Evolutionary conservation across 92 coral and sea anemone species (phyloP).

Genomic region (Epizoanthus stellaris): DNA sequence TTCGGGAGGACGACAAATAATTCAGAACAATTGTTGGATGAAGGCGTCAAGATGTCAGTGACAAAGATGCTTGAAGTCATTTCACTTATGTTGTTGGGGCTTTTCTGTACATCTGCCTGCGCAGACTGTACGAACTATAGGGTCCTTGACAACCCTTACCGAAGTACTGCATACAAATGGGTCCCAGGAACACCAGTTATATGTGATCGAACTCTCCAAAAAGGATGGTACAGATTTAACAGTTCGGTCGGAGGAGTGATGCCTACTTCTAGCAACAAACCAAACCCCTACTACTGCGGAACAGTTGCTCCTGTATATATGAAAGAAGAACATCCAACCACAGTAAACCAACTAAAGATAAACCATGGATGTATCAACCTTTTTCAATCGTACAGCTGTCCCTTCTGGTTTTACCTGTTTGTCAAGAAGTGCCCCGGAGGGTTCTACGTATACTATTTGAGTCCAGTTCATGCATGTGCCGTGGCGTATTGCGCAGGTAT

Average conservation of each 20-base stretch:
- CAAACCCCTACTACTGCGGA: neutral
- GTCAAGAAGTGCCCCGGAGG: too few relatives aligned
- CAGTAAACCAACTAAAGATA: too few relatives aligned
- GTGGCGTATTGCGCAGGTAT: too few relatives aligned
- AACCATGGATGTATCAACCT: too few relatives aligned
- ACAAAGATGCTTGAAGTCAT: neutral
- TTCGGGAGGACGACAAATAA: neutral
- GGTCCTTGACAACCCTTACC: neutral
- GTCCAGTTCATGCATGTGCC: too few relatives aligned
- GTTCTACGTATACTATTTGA: too few relatives aligned
- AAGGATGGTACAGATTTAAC: neutral
- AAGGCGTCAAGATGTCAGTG: neutral
- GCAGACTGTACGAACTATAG: neutral
- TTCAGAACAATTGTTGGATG: neutral
- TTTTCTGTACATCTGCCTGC: neutral
- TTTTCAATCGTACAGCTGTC: too few relatives aligned
- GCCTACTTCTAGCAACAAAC: neutral
- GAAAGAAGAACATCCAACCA: neutral
- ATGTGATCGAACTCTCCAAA: neutral
- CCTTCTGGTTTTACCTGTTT: too few relatives aligned
- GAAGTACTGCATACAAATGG: slow-evolving; percentile 1
- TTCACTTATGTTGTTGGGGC: neutral
- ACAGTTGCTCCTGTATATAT: slow-evolving; percentile 2
- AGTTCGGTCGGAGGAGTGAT: neutral
- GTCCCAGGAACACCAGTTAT: neutral